Percentiles rank a stretch among this genome's conserved stretches.
Evolutionary conservation across 1,140 invertebrate species (phyloP).

Genomic region (Penaeus japonicus): DNA sequence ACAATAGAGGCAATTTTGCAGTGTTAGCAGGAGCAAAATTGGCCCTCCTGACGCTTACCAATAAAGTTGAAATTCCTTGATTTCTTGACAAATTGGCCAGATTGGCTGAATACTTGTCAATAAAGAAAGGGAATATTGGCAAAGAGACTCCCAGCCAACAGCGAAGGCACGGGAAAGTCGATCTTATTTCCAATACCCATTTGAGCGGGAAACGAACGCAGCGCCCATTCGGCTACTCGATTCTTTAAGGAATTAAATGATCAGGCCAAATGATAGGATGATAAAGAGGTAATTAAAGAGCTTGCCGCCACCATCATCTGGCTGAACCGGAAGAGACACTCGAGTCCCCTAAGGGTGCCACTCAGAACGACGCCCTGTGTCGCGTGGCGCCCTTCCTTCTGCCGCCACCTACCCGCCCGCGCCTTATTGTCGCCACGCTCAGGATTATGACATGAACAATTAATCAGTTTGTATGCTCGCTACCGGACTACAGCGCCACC

Average conservation of each 20-base stretch:
- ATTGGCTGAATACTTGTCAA: constrained; percentile 52
- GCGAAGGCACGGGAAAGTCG: background rate
- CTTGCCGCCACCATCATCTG: background rate
- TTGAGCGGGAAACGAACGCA: background rate
- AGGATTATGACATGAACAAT: too few species aligned
- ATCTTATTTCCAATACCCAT: background rate
- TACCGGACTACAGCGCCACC: too few species aligned
- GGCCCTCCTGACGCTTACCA: background rate
- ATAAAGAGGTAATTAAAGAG: constrained; percentile 48
- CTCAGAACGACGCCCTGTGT: too few species aligned
- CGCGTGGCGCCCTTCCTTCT: too few species aligned
- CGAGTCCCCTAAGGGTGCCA: background rate
- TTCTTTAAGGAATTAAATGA: background rate
- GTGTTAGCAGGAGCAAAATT: background rate
- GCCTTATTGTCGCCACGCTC: too few species aligned
- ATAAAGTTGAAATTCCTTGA: constrained; percentile 34
- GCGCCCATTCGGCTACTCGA: background rate
- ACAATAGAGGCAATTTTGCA: constrained; percentile 29
- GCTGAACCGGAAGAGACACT: background rate
- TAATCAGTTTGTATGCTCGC: too few species aligned
- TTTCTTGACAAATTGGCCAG: constrained; percentile 54
- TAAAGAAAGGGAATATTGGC: constrained; percentile 25
- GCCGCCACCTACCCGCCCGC: too few species aligned
- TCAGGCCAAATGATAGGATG: constrained; percentile 48
- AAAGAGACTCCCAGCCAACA: constrained; percentile 8